These are phyloP conservation scores for Panthera leo DNA, from an alignment of 2,113 vertebrate genomes.

Conservation along the genomic window DNA sequence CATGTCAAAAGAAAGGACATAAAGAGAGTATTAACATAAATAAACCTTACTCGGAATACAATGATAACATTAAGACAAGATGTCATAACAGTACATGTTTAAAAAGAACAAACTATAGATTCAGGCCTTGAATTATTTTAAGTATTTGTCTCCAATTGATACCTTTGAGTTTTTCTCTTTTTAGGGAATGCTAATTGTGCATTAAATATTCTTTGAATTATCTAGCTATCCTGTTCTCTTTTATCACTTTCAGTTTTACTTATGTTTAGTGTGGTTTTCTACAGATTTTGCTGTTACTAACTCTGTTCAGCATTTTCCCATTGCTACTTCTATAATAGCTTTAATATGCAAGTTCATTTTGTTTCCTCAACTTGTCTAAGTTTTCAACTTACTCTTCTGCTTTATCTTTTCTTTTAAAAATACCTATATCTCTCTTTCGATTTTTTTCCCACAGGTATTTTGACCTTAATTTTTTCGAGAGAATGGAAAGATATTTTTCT, in stretches of 20 bases:
- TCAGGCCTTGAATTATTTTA: background rate
- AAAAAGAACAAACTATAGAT: background rate
- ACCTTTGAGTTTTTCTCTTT: background rate
- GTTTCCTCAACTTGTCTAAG: background rate
- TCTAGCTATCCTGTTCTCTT: background rate
- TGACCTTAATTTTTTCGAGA: background rate
- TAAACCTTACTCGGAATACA: background rate
- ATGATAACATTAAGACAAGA: background rate
- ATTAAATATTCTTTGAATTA: background rate
- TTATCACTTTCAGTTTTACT: background rate
- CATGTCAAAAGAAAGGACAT: background rate
- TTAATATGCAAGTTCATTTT: background rate
- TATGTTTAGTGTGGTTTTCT: background rate
- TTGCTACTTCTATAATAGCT: background rate
- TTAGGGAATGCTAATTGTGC: background rate
- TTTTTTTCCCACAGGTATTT: background rate
- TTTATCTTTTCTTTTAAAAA: background rate
- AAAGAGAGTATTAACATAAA: background rate
- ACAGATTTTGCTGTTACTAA: background rate
- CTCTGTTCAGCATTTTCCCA: background rate
- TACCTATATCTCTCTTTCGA: background rate
- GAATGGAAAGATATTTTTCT: background rate
- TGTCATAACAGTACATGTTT: background rate
- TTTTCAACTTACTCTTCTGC: background rate
- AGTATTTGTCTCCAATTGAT: background rate